Conservation (phyloP, 2,113 vertebrate genomes). For the Arothron firmamentum region DNA sequence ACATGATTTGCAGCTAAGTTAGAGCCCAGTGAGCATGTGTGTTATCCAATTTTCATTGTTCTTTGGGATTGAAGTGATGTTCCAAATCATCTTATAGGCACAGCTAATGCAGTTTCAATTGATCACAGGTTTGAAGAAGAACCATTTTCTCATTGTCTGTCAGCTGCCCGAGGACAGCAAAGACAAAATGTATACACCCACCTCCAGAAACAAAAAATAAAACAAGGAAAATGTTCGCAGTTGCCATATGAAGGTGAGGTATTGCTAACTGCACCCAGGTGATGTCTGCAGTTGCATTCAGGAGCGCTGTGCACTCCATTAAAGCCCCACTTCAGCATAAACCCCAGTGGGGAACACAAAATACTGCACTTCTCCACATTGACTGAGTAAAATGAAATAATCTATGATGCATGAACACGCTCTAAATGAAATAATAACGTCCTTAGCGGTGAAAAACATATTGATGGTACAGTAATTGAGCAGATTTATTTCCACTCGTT, state of each 20-base stretch:
- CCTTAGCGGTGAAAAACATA: conserved; percentile 91
- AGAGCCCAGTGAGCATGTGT: conserved; percentile 74
- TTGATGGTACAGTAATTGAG: conserved; percentile 91
- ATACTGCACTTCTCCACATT: conserved; percentile 87
- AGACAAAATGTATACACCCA: conserved; percentile 41
- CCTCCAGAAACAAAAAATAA: conserved; percentile 10
- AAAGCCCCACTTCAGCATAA: conserved; percentile 70
- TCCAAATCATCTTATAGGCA: conserved; percentile 90
- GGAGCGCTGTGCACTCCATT: conserved; percentile 71
- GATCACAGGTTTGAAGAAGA: conserved; percentile 84
- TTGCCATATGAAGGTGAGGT: conserved; percentile 37
- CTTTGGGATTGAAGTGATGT: conserved; percentile 83
- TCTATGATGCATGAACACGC: conserved; percentile 94
- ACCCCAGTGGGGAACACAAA: conserved; percentile 81
- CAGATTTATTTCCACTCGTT: conserved; percentile 91
- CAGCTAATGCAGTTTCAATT: conserved; percentile 89
- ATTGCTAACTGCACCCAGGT: conserved; percentile 28
- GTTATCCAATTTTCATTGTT: conserved; percentile 90
- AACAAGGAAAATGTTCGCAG: conserved; percentile 43
- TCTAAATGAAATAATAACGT: conserved; percentile 99
- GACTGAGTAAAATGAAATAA: conserved; percentile 95
- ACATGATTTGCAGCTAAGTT: conserved; percentile 83
- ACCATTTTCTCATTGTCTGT: conserved; percentile 79
- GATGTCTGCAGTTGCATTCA: conserved; percentile 27
- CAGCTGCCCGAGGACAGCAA: conserved; percentile 78